Conservation (phyloP, 2,797 vertebrate genomes). For the Alauda arvensis region DNA sequence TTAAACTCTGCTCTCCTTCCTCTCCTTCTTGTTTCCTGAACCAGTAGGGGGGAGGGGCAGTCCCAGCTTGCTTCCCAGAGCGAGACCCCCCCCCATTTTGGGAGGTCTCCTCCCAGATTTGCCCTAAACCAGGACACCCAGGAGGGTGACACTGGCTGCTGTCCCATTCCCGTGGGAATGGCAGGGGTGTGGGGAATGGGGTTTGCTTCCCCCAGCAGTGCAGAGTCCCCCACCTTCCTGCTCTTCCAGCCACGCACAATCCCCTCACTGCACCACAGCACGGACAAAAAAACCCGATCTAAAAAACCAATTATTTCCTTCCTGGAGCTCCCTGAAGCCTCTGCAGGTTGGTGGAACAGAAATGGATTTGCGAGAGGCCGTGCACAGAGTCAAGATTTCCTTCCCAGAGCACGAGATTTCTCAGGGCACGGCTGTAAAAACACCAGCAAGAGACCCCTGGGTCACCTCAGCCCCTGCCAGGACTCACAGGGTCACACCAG, state of each 20-base stretch:
- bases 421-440: neutral
- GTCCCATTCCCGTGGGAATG: neutral
- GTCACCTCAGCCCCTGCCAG: neutral
- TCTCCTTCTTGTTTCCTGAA: no score
- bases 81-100: no score
- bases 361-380: neutral
- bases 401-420: neutral
- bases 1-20: no score
- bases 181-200: neutral
- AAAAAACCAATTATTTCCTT: neutral
- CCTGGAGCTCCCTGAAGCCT: neutral
- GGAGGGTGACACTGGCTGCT: no score
- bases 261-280: neutral
- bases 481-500: neutral
- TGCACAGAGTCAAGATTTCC: accelerated
- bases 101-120: no score
- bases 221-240: neutral
- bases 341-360: neutral
- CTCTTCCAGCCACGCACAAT: neutral
- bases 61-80: no score
- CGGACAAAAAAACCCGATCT: neutral
- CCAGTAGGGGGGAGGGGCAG: no score
- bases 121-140: no score
- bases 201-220: neutral
- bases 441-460: neutral